Percentiles rank a stretch among this genome's conserved stretches.
Evolutionary conservation across 1,140 invertebrate species (phyloP).

Genomic region (Drosophila fuyamai): DNA sequence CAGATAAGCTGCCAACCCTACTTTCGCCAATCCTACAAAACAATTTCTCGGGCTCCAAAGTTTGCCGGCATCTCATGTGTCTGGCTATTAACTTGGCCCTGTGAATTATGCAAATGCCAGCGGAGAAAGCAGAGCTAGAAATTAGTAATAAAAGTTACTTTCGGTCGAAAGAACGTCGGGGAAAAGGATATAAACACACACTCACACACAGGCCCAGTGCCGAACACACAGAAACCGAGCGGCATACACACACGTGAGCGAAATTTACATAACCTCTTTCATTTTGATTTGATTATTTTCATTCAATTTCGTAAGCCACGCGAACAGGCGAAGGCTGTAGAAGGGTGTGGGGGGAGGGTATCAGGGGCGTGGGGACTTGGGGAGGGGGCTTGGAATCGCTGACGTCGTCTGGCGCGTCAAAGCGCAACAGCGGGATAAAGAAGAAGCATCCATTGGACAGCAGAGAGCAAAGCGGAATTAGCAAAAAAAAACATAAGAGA

Average conservation of each 20-base stretch:
- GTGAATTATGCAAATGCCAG: conserved; percentile 71
- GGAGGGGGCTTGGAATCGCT: neutral
- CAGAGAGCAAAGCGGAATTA: conserved; percentile 19
- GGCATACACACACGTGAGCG: conserved; percentile 36
- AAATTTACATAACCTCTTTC: conserved; percentile 77
- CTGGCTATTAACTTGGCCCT: conserved; percentile 46
- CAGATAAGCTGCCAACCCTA: conserved; percentile 18
- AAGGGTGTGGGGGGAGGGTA: neutral
- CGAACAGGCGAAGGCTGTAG: conserved; percentile 30
- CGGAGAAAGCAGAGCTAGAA: conserved; percentile 41
- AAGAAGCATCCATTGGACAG: conserved; percentile 26
- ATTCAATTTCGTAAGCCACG: conserved; percentile 72
- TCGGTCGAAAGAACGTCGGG: conserved; percentile 19
- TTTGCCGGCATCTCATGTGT: conserved; percentile 41
- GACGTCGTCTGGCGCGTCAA: conserved; percentile 22
- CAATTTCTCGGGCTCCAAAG: conserved; percentile 5
- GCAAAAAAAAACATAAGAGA: conserved; percentile 1
- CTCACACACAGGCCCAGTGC: neutral
- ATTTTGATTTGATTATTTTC: conserved; percentile 77
- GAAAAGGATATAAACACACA: conserved; percentile 12
- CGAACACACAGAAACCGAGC: too few species aligned
- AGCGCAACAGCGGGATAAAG: conserved; percentile 51
- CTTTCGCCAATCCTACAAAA: neutral
- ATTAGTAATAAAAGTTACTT: conserved; percentile 57
- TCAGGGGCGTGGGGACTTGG: neutral